Evolutionary conservation across 2,113 vertebrate genomes (phyloP).

Genomic region (Bostrychus sinensis): DNA sequence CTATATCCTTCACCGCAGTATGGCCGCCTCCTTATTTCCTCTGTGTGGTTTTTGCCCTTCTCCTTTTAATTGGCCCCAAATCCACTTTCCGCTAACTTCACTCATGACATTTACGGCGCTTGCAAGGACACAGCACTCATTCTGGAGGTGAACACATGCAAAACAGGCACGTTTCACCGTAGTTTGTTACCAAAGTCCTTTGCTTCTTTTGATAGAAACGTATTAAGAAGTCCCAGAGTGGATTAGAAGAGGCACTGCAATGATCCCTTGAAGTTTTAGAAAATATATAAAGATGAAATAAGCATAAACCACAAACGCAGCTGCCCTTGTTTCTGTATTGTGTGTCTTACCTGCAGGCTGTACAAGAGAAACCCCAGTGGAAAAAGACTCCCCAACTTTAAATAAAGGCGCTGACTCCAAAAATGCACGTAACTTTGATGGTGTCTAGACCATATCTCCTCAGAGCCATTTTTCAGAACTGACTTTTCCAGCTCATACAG

Average conservation of each 20-base stretch:
- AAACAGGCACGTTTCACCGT: background rate
- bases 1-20: conserved; percentile 31
- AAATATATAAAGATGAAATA: conserved; percentile 19
- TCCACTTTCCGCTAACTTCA: background rate
- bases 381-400: background rate
- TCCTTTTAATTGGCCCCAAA: conserved; percentile 13
- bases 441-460: background rate
- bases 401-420: background rate
- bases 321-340: background rate
- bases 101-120: background rate
- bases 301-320: conserved; percentile 4
- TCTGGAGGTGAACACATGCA: background rate
- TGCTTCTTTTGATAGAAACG: background rate
- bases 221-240: conserved; percentile 9
- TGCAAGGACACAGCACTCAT: background rate
- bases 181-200: background rate
- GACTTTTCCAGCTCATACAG: background rate
- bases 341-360: background rate
- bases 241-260: conserved; percentile 24
- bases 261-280: background rate
- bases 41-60: conserved; percentile 16
- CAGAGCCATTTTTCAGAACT: background rate
- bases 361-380: background rate
- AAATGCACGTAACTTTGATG: background rate
- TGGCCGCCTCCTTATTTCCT: conserved; percentile 11